Evolutionary conservation across 2,888 invertebrate genomes (phyloP).

Genomic region (Plebejus anna): DNA sequence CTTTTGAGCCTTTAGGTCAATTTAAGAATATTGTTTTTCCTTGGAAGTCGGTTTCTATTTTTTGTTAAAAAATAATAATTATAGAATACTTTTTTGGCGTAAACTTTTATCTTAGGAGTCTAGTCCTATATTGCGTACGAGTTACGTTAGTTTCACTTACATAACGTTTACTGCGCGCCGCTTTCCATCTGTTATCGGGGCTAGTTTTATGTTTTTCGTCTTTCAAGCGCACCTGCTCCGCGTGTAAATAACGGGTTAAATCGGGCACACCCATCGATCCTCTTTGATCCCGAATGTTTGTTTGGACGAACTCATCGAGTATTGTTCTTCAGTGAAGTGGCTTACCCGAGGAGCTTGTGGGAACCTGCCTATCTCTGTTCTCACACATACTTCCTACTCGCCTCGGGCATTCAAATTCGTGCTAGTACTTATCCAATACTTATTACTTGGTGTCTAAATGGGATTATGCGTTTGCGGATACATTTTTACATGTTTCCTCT

Average conservation of each 20-base stretch:
- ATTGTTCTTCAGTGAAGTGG: constrained; percentile 46
- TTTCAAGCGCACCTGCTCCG: constrained; percentile 68
- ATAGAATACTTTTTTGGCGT: too few relatives aligned
- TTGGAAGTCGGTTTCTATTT: too few relatives aligned
- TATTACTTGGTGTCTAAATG: constrained; percentile 72
- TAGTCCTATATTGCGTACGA: constrained; percentile 16
- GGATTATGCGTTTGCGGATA: constrained; percentile 64
- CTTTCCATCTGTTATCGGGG: constrained; percentile 73
- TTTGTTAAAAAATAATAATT: too few relatives aligned
- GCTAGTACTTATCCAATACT: constrained; percentile 63
- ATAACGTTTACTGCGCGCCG: constrained; percentile 43
- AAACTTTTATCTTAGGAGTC: not conserved
- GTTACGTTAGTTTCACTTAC: constrained; percentile 8
- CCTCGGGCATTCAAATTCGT: constrained; percentile 46
- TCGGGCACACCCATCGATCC: constrained; percentile 38
- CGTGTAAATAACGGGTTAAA: constrained; percentile 53
- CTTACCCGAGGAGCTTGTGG: constrained; percentile 51
- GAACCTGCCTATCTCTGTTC: constrained; percentile 45
- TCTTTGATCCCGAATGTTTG: constrained; percentile 50
- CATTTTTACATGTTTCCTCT: constrained; percentile 57
- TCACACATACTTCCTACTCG: constrained; percentile 64
- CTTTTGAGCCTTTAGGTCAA: too few relatives aligned
- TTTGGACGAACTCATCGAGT: constrained; percentile 52
- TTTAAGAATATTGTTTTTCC: too few relatives aligned
- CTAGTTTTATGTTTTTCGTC: constrained; percentile 70